Percentiles rank a stretch among this genome's conserved stretches.
Conservation (phyloP, 2,113 vertebrate species). For the Todiramphus saurophagus region DNA sequence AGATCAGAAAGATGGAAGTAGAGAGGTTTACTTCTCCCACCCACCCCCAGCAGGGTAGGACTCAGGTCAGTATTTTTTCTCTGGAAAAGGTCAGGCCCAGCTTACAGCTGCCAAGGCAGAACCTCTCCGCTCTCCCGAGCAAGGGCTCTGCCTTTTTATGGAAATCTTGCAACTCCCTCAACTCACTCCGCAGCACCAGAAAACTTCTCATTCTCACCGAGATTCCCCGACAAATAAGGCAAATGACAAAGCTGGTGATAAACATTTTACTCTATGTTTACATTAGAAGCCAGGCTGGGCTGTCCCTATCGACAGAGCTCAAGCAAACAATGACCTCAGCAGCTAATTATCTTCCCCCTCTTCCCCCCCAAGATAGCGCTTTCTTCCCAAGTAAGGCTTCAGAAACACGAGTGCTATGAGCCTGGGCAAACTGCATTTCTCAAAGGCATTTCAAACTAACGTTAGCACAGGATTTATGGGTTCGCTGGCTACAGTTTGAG, state of each 20-base stretch:
- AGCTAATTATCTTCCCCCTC: conserved; percentile 13
- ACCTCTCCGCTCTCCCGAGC: conserved; percentile 61
- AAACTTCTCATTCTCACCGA: conserved; percentile 64
- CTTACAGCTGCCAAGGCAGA: conserved; percentile 73
- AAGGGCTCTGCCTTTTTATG: conserved; percentile 83
- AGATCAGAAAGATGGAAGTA: not conserved
- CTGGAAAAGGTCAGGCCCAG: conserved; percentile 63
- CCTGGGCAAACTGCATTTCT: not conserved
- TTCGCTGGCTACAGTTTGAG: not conserved
- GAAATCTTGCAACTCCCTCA: conserved; percentile 72
- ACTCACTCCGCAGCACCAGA: conserved; percentile 49
- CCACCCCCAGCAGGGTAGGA: conserved; percentile 45
- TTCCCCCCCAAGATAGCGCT: not conserved
- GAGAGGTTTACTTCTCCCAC: not conserved
- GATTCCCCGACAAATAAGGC: conserved; percentile 77
- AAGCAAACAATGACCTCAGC: conserved; percentile 68
- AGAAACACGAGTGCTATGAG: not conserved
- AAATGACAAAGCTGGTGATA: conserved; percentile 67
- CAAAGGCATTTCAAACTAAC: not conserved
- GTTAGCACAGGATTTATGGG: not conserved
- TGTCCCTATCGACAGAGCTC: conserved; percentile 29
- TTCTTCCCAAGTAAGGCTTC: conserved; percentile 72
- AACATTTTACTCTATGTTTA: conserved; percentile 69
- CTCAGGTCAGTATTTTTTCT: conserved; percentile 53
- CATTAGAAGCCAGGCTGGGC: conserved; percentile 45